phyloP scores from a whole-genome alignment of 2,888 invertebrate genomes.

The Thera obeliscata region DNA sequence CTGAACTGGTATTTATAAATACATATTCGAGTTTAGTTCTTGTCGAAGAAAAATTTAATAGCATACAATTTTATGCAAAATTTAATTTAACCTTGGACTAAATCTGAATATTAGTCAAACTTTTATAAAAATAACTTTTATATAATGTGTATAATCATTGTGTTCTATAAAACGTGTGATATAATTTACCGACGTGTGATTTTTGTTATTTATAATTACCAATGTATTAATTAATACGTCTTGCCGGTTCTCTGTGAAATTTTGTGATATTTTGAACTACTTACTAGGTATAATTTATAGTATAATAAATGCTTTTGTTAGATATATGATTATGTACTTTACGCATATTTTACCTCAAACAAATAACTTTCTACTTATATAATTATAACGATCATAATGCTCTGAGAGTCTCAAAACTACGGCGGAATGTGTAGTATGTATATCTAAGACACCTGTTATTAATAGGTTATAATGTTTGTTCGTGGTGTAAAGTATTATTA shows the following conservation, averaged over 20 bases:
- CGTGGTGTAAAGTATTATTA: neutral
- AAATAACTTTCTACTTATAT: neutral
- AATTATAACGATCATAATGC: neutral
- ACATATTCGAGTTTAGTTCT: too few relatives aligned
- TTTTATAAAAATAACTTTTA: too few relatives aligned
- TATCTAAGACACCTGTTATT: neutral
- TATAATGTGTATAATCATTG: neutral
- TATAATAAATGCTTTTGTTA: neutral
- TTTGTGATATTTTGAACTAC: constrained; percentile 20
- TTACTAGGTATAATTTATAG: constrained; percentile 2
- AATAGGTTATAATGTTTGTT: neutral
- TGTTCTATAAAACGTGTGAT: constrained; percentile 18
- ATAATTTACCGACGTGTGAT: constrained; percentile 21
- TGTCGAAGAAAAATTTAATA: too few relatives aligned
- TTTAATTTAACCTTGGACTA: too few relatives aligned
- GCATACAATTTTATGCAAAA: too few relatives aligned
- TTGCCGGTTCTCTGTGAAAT: constrained; percentile 5
- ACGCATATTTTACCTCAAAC: neutral
- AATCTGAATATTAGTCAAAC: too few relatives aligned
- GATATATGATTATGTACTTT: neutral
- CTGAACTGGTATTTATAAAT: too few relatives aligned
- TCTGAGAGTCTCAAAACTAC: neutral
- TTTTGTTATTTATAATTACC: constrained; percentile 17
- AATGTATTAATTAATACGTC: constrained; percentile 11
- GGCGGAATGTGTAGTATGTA: too few relatives aligned